Evolutionary conservation across 2,113 vertebrate genomes (phyloP), one percentile per base, ranked within the genome.

Genomic region (Scomber japonicus): DNA sequence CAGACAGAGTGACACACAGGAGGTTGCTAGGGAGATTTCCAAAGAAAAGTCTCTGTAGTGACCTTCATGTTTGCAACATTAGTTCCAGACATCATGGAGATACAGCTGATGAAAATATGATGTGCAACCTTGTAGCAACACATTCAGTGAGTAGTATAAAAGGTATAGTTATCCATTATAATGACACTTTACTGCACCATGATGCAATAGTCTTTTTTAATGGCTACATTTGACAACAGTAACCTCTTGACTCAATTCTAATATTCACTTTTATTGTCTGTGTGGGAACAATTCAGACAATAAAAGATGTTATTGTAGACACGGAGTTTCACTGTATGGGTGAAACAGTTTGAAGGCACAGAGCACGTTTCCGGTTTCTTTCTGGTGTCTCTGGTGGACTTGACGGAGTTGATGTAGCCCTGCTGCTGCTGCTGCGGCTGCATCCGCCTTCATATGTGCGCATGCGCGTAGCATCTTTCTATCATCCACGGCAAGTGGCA

Each of bases 401-500:
- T 75, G 64, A 81, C 30, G 62, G 27, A 71, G 51, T 71, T 71
- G 71, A 3, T 45, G 56, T 7, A 45, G 49, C 50, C 10, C 50
- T 35, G 24, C 35, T 9, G 11, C 65, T 55, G 46, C 65, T 9
- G 11, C 65, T 55, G 46, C 65, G 16, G 84, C 82, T 78, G 89
- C 89, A 80, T 69, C 88, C 81, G 85, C 77, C 69, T 88, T 62
- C 62, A 16, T 14, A 8, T 77, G 15, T 90, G 56, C 91, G 92
- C 93, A 85, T 87, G 93, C 92, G 89, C 70, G 3, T 0, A 82
- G 81, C 87, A 90, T 91, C 81, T 61, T 56, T 54, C 75, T 24
- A 75, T 74, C 86, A 66, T 55, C 48, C 60, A 50, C 17, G 65
- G 54, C 55, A 71, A 72, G 83, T 54, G 62, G 67, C 61, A 66